Evolutionary conservation across 1,140 invertebrate genomes (phyloP), one percentile per base, ranked within the genome.

Genomic region (Tachypleus tridentatus): DNA sequence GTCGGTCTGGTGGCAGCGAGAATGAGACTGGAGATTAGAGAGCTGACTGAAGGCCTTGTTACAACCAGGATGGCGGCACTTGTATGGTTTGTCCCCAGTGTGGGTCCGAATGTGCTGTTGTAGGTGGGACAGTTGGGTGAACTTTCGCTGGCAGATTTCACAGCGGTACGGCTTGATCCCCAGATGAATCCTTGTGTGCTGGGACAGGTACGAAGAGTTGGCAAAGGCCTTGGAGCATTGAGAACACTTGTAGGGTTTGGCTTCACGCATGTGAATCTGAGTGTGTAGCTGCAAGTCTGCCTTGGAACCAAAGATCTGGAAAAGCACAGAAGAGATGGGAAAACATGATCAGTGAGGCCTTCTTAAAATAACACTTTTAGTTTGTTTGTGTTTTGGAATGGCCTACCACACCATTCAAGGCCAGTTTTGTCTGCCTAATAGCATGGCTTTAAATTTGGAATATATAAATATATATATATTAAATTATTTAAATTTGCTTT

Each of bases 41-140:
- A 99, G 83, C 80, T 99, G 97, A 66, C 91, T 95, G 82, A 99
- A 99, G 64, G 96, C 94, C 81, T 99, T 99, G 74, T 92, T 94
- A 80, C 97, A 99, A 63, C 93, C 93, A 11, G 91, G 87, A 80
- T 97, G 93, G 71, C 93, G 87, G 80, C 96, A 98, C 79, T 97
- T 94, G 82, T 98, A 98, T 11, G 94, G 95, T 77, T 97, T 97
- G 79, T 98, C 94, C 56, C 94, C 93, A 56, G 97, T 98, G 78
- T 99, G 97, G 60, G 96, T 97, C 70, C 95, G 86, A 76, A 98
- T 96, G 81, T 99, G 97, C 78, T 98, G 96, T 79, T 99, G 96
- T 62, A 99, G 85, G 79, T 99, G 97, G 70, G 93, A 97, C 63
- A 99, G 83, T 81, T 99, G 97, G 51, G 97, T 99, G 80, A 99